These are phyloP conservation scores for Lasioglossum villosulum DNA, from an alignment of 2,888 invertebrate species.

Conservation along the genomic window DNA sequence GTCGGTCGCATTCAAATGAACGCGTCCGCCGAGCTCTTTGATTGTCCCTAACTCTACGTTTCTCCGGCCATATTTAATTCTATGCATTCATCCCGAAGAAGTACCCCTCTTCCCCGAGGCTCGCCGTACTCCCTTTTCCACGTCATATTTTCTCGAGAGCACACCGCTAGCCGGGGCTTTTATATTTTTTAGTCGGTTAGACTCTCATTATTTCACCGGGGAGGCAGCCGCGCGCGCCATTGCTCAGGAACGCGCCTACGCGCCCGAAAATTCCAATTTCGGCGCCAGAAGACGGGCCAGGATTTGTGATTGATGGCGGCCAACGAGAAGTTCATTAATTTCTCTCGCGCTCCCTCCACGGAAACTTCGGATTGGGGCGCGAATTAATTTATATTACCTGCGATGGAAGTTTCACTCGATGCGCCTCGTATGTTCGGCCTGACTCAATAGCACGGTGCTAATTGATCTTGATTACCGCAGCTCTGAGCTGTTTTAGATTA, in stretches of 20 bases:
- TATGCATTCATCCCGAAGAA: constrained; percentile 10
- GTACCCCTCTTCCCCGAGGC: not conserved
- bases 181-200: not conserved
- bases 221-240: not conserved
- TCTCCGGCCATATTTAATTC: constrained; percentile 27
- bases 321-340: constrained; percentile 13
- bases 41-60: constrained; percentile 24
- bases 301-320: not conserved
- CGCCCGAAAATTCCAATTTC: constrained; percentile 37
- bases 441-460: not conserved
- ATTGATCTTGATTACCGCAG: not conserved
- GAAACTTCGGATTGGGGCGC: not conserved
- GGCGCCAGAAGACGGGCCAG: too few species aligned
- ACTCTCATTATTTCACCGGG: constrained; percentile 18
- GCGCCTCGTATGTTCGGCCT: not conserved
- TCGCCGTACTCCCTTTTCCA: not conserved
- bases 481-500: not conserved
- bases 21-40: constrained; percentile 11
- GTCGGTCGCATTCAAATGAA: constrained; percentile 27
- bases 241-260: constrained; percentile 4
- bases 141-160: not conserved
- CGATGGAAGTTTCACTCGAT: not conserved
- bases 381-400: constrained; percentile 9
- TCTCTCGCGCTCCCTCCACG: not conserved
- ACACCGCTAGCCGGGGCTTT: not conserved